Conservation (phyloP, 2,797 vertebrate genomes). For the Centroberyx gerrardi region DNA sequence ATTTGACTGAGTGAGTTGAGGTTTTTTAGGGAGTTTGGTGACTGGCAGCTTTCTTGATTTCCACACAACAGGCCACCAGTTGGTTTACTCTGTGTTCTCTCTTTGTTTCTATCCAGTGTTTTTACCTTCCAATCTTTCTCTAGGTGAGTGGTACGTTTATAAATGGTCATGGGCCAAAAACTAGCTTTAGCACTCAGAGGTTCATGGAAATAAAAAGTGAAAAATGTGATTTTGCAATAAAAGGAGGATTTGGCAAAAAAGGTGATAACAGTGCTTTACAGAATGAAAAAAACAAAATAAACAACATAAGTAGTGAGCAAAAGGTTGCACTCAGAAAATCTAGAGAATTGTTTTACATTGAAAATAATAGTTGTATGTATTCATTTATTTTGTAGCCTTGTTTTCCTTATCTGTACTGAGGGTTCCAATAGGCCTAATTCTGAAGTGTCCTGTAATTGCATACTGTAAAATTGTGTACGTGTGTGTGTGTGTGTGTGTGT, state of each 20-base stretch:
- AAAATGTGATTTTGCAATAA: too few species aligned
- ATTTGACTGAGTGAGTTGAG: constrained; percentile 37
- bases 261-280: too few species aligned
- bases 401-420: not conserved
- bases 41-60: constrained; percentile 33
- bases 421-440: not conserved
- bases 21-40: constrained; percentile 30
- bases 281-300: too few species aligned
- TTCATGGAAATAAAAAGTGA: too few species aligned
- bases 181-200: too few species aligned
- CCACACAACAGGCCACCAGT: constrained; percentile 31
- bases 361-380: not conserved
- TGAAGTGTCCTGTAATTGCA: too few species aligned
- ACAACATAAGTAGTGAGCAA: too few species aligned
- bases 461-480: not conserved
- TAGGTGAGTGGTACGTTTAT: not conserved
- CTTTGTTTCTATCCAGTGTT: not conserved
- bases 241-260: too few species aligned
- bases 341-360: too few species aligned
- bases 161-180: not conserved
- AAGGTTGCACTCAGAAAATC: too few species aligned
- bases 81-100: constrained; percentile 22
- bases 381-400: not conserved
- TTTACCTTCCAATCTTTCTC: constrained; percentile 3
- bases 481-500: not conserved